Evolutionary conservation across 2,113 vertebrate species (phyloP).

Genomic region (Zapornia atra): DNA sequence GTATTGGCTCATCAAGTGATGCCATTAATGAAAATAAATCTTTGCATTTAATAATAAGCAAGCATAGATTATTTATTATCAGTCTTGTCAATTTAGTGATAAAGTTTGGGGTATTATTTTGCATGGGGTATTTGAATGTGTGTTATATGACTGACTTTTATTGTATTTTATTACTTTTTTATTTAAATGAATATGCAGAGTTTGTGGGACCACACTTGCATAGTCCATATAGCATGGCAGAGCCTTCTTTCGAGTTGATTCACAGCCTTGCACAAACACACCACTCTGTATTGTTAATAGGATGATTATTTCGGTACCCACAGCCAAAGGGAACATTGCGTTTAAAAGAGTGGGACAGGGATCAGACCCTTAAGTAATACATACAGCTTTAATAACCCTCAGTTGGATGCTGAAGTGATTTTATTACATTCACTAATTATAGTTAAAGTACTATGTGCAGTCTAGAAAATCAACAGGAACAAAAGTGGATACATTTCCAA

Average conservation of each 20-base stretch:
- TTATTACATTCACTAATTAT: slow-evolving; percentile 28
- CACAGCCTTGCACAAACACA: not conserved
- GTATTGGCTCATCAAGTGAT: not conserved
- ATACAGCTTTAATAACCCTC: slow-evolving; percentile 3
- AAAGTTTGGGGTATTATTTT: not conserved
- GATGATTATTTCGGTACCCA: not conserved
- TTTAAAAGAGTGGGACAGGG: not conserved
- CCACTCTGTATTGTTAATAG: not conserved
- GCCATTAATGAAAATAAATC: not conserved
- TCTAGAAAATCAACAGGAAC: slow-evolving; percentile 42
- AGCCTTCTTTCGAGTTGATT: not conserved
- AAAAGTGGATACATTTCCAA: not conserved
- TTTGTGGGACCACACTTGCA: not conserved
- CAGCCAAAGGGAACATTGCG: not conserved
- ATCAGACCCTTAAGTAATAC: slow-evolving; percentile 25
- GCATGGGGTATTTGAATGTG: not conserved
- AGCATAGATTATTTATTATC: not conserved
- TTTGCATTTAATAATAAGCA: slow-evolving; percentile 16
- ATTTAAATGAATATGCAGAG: not conserved
- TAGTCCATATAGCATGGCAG: not conserved
- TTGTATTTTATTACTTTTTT: not conserved
- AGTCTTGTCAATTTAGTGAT: not conserved
- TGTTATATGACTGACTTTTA: not conserved
- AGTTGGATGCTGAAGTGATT: slow-evolving; percentile 31
- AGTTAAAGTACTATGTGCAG: not conserved